These are phyloP conservation scores for Cercocebus atys DNA, from an alignment of 2,113 vertebrate species.

Conservation along the genomic window DNA sequence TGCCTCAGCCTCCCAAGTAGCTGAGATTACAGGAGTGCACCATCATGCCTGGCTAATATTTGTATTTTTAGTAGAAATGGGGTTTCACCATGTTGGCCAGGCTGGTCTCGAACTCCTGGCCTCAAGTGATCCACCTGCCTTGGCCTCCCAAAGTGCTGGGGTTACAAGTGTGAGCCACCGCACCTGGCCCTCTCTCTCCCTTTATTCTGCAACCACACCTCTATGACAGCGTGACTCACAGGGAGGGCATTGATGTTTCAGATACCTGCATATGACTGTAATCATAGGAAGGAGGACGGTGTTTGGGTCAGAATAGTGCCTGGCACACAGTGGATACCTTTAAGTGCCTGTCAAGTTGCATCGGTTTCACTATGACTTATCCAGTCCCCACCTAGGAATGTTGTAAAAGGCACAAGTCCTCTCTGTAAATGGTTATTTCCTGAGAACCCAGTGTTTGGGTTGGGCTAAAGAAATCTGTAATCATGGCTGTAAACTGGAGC, in stretches of 20 bases:
- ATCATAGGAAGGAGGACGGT: neutral
- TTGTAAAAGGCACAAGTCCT: neutral
- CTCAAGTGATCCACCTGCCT: too few species aligned
- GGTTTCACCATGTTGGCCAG: too few species aligned
- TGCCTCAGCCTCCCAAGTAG: too few species aligned
- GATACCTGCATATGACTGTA: neutral
- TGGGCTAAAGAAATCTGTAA: neutral
- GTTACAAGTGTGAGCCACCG: too few species aligned
- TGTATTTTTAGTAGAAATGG: too few species aligned
- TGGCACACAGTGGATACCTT: neutral
- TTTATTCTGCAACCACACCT: neutral
- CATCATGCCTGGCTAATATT: too few species aligned
- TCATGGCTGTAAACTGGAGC: neutral
- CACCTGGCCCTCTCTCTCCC: too few species aligned
- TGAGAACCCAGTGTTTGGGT: neutral
- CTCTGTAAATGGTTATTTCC: constrained; percentile 19
- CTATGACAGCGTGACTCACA: neutral
- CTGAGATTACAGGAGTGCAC: too few species aligned
- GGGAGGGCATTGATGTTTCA: neutral
- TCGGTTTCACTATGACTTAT: neutral
- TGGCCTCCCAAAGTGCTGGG: too few species aligned
- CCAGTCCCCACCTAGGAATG: neutral
- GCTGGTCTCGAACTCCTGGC: too few species aligned
- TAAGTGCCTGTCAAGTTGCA: neutral
- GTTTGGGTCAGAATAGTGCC: neutral